Base-by-base conservation (phyloP, 2,888 invertebrate species). In the Steinernema hermaphroditum region DNA sequence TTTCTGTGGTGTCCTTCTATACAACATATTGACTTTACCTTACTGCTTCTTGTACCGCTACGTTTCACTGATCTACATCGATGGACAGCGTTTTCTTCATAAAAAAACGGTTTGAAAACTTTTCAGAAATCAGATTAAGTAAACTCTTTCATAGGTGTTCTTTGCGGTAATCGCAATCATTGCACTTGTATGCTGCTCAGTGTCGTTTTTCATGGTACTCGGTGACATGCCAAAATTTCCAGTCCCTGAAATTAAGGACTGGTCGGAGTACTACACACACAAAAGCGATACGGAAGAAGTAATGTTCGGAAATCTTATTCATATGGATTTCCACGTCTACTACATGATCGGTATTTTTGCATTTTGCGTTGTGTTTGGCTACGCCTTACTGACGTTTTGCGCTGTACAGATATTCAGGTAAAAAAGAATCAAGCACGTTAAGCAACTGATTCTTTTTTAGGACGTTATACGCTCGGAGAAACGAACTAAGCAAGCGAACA, bases 201-300 rank as follows among this genome's bases (percentile, higher is more conserved):
- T 57, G 8, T 72, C 72, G 0, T 14, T 68, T 14, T 19, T 50
- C 8, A 72, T 72, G 72, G 27, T 49, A 29, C 34, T 46, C 9
- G 72, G 72, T n/a, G 72, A 72, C 29, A 72, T 72, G 72, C 72
- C 72, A 2, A 72, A 72, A 43, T 37, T 49, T 41, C 68, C 68
- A 8, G 32, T 68, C 0, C 68, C 72, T 0, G 72, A n/a, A 0
- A 50, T 72, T 34, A 41, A 41, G n/a, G 54, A 54, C 37, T 73
- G 74, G 74, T 73, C 74, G 29, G 74, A 73, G 27, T 73, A 73
- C 49, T 73, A 73, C n/a, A 54, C 71, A 14, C 43, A 73, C 37
- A 70, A 72, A 34, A 72, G 70, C 68, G 74, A 73, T n/a, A 49
- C 71, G 9, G 68, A 73, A 22, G 70, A 73, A 44, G 46, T 72